A percentile compares a stretch with the other conserved stretches of the same genome.
Evolutionary conservation across 2,797 vertebrate genomes (phyloP).

Genomic region (Lepilemur ruficaudatus): DNA sequence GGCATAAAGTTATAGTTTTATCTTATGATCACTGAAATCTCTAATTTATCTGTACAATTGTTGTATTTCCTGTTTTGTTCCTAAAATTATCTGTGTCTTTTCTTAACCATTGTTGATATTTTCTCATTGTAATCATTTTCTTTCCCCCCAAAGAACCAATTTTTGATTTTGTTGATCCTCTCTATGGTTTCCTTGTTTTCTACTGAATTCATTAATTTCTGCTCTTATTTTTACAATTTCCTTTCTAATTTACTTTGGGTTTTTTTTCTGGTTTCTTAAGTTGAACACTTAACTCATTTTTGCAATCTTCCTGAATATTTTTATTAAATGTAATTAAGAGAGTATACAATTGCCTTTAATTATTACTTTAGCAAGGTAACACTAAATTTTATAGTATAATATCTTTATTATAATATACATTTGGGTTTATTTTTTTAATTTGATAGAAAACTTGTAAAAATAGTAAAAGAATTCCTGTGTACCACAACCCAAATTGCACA

Average conservation of each 20-base stretch:
- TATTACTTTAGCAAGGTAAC: not conserved
- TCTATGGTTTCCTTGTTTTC: not conserved
- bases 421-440: not conserved
- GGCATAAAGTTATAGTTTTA: not conserved
- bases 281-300: not conserved
- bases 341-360: not conserved
- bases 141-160: not conserved
- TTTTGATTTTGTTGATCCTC: not conserved
- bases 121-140: not conserved
- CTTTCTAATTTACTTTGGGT: not conserved
- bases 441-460: constrained; percentile 5
- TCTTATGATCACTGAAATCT: not conserved
- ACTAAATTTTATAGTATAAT: not conserved
- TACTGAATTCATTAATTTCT: not conserved
- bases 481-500: not conserved
- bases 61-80: not conserved
- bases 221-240: not conserved
- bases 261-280: not conserved
- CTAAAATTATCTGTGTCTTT: not conserved
- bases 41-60: not conserved
- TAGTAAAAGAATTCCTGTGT: not conserved
- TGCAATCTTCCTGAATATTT: not conserved
- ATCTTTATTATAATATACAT: not conserved
- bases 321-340: not conserved
- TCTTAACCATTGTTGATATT: not conserved